Conservation (phyloP, 2,888 invertebrate species). For the Drosophila mimetica region DNA sequence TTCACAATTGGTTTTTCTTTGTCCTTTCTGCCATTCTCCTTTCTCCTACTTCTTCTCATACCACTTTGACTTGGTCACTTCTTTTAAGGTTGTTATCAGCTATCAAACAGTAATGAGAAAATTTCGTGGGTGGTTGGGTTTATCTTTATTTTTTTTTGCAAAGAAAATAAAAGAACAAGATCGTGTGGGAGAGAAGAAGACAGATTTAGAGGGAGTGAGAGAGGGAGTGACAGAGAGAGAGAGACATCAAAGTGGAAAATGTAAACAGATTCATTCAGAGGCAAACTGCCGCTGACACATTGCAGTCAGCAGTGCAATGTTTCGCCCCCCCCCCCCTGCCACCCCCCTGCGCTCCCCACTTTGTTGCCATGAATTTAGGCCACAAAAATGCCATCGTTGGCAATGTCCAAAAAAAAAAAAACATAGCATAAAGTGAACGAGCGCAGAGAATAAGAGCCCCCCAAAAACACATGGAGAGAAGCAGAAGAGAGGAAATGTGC, state of each 20-base stretch:
- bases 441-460: conserved; percentile 35
- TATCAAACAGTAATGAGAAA: conserved; percentile 54
- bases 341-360: background rate
- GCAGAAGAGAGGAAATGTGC: conserved; percentile 16
- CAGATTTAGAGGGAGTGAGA: conserved; percentile 4
- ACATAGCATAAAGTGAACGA: conserved; percentile 47
- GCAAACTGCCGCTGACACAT: conserved; percentile 72
- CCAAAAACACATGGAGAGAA: conserved; percentile 23
- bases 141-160: background rate
- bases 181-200: conserved; percentile 19
- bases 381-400: conserved; percentile 78
- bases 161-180: background rate
- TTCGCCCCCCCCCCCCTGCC: background rate
- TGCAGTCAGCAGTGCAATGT: conserved; percentile 36
- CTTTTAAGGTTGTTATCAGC: conserved; percentile 61
- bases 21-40: conserved; percentile 2
- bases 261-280: conserved; percentile 75
- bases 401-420: conserved; percentile 71
- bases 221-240: conserved; percentile 10
- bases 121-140: conserved; percentile 8
- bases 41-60: background rate
- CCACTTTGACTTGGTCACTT: conserved; percentile 34
- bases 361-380: conserved; percentile 69
- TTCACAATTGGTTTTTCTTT: background rate
- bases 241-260: conserved; percentile 62